These are phyloP conservation scores for Drosophila parabipectinata DNA, from an alignment of 1,140 invertebrate genomes.

Conservation along the genomic window DNA sequence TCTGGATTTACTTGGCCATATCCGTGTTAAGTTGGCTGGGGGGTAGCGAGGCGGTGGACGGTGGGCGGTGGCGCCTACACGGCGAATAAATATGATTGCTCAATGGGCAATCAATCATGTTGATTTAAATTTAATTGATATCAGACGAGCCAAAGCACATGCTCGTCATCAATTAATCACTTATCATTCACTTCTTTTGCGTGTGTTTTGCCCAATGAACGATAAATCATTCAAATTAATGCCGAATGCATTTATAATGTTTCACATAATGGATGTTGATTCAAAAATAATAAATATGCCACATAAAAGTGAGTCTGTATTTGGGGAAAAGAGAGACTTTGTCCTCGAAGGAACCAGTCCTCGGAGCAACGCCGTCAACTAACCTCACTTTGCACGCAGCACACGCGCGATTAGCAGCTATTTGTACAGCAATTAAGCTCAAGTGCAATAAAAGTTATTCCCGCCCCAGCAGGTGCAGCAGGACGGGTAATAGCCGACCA, in stretches of 20 bases:
- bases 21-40: slow-evolving; percentile 12
- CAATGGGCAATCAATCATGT: slow-evolving; percentile 7
- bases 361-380: neutral
- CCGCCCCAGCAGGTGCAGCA: neutral
- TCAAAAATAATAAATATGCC: neutral
- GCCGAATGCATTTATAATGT: neutral
- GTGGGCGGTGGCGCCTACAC: neutral
- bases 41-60: too few species aligned
- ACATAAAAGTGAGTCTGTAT: too few species aligned
- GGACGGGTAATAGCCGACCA: neutral
- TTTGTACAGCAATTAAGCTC: slow-evolving; percentile 56
- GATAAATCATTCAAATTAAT: slow-evolving; percentile 14
- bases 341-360: too few species aligned
- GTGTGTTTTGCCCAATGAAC: neutral
- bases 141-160: neutral
- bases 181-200: neutral
- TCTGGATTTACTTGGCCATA: neutral
- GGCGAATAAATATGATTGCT: neutral
- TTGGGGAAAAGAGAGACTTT: too few species aligned
- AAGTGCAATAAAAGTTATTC: slow-evolving; percentile 39
- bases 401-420: slow-evolving; percentile 52
- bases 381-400: slow-evolving; percentile 12
- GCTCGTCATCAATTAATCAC: slow-evolving; percentile 11
- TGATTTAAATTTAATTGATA: slow-evolving; percentile 25
- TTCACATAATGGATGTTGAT: neutral